These are phyloP conservation scores for Leptinotarsa undecemlineata DNA, from an alignment of 1,140 invertebrate species.

Conservation along the genomic window DNA sequence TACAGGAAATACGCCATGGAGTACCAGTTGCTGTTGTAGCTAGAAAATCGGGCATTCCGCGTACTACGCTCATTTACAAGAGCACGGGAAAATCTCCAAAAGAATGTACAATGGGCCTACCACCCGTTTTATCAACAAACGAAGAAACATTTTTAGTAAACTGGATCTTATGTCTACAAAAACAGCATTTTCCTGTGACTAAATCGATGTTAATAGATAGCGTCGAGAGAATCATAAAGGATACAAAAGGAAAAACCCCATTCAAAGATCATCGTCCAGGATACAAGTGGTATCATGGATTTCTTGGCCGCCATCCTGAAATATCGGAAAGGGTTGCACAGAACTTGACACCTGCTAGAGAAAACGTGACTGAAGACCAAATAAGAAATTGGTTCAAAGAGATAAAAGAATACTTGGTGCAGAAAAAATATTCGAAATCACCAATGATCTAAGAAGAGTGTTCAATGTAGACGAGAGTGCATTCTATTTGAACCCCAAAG, in stretches of 20 bases:
- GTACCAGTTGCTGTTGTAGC: neutral
- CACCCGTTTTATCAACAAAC: conserved; percentile 7
- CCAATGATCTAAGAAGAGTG: conserved; percentile 47
- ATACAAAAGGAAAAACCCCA: neutral
- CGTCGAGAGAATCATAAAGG: conserved; percentile 29
- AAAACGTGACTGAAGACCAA: too few relatives aligned
- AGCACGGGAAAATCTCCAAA: neutral
- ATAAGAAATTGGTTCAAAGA: too few relatives aligned
- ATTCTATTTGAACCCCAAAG: conserved; percentile 46
- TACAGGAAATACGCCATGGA: neutral
- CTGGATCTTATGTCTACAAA: too few relatives aligned
- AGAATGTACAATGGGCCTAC: too few relatives aligned
- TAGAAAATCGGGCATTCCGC: neutral
- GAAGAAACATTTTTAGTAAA: conserved; percentile 2
- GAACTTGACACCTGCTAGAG: conserved; percentile 23
- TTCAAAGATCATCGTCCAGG: conserved; percentile 20
- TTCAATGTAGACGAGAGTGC: conserved; percentile 54
- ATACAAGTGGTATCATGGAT: conserved; percentile 22
- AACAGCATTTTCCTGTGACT: too few relatives aligned
- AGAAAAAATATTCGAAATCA: conserved; percentile 30
- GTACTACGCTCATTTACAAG: neutral
- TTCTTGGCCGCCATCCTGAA: conserved; percentile 20
- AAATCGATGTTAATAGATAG: neutral
- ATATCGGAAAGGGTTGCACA: conserved; percentile 24
- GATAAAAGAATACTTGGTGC: conserved; percentile 14